Evolutionary conservation across 2,797 vertebrate species (phyloP), one percentile per base, ranked within the genome.

Genomic region (Setipinna tenuifilis): DNA sequence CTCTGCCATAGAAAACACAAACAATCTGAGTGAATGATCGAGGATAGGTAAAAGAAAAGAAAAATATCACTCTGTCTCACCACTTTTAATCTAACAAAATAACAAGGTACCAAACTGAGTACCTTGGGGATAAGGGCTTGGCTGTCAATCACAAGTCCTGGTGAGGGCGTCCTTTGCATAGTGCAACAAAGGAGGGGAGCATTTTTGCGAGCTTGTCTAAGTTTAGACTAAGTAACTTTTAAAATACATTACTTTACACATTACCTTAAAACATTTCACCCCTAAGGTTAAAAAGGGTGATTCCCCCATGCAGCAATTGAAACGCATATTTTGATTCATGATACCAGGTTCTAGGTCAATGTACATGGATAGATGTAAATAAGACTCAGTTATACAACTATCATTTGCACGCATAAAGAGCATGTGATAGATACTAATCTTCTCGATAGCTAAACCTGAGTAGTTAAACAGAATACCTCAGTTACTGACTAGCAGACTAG

Each of bases 81-180:
- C 6, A 41, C 31, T 78, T 78, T 78, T 78, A 41, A 44, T 16
- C 71, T 78, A 44, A 21, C 35, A 25, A 35, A 78, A 78, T 21
- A 44, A 17, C 14, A 28, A 44, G 71, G 71, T 31, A 78, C 7
- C 71, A 31, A 19, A 31, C 71, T 6, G 71, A 41, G n/a, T n/a
- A n/a, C n/a, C n/a, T n/a, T 21, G 16, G 6, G 35, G 71, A 78
- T 78, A 78, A 78, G 44, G 9, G 11, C 71, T 78, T 35, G 19
- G 71, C 71, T 78, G 71, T 78, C 71, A 78, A 44, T 78, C 71
- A 78, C 7, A 35, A 9, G 71, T 78, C 6, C 31, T 78, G 9
- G 71, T 21, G 17, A 41, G 41, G 16, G 71, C 19, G 31, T 17
- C 28, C 25, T 25, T 14, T 71, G 10, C 25, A 6, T 31, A 3